Evolutionary conservation across 2,113 vertebrate species (phyloP).

Genomic region (Neodontobutis hainanensis): DNA sequence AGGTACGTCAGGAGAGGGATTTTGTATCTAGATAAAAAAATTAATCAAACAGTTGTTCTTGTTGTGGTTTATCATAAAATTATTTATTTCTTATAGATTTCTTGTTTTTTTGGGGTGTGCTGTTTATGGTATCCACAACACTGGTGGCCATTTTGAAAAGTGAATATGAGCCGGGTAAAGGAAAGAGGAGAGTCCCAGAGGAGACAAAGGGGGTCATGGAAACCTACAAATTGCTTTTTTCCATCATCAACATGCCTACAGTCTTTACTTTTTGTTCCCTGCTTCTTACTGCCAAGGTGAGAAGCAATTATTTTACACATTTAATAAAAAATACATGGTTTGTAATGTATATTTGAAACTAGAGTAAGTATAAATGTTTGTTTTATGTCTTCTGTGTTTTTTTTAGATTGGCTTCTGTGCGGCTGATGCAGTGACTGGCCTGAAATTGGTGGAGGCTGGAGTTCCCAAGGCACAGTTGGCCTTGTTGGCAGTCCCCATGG

Average conservation of each 20-base stretch:
- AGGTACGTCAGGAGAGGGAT: constrained; percentile 77
- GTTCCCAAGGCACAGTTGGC: constrained; percentile 96
- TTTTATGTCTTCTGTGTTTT: neutral
- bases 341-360: too few relatives aligned
- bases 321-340: too few relatives aligned
- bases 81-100: constrained; percentile 83
- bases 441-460: constrained; percentile 95
- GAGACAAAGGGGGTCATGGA: constrained; percentile 92
- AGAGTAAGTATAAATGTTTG: neutral
- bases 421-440: constrained; percentile 94
- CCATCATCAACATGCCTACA: constrained; percentile 93
- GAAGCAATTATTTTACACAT: neutral
- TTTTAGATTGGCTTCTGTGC: constrained; percentile 94
- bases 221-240: constrained; percentile 90
- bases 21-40: neutral
- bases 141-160: constrained; percentile 92
- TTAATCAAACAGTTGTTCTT: neutral
- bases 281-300: constrained; percentile 94
- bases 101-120: constrained; percentile 93
- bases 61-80: neutral
- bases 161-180: constrained; percentile 77
- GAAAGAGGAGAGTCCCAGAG: constrained; percentile 76
- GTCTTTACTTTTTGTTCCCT: constrained; percentile 91
- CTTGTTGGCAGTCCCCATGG: constrained; percentile 95
- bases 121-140: constrained; percentile 94